These are phyloP conservation scores for Pangasius larnaudii DNA, from an alignment of 2,797 vertebrate genomes.

Conservation along the genomic window DNA sequence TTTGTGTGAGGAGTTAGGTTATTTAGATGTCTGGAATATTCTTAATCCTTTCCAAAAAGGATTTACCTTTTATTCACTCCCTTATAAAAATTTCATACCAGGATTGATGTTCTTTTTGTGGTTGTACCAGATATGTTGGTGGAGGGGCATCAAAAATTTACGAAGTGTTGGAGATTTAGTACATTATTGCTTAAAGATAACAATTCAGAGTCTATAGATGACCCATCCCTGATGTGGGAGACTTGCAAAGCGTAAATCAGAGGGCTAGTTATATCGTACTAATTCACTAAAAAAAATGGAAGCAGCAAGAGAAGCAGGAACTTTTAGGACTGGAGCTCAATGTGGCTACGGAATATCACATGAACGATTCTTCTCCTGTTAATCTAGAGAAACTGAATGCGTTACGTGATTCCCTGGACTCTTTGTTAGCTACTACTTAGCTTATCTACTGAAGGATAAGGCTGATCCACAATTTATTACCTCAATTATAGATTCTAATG, in stretches of 20 bases:
- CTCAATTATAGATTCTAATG: neutral
- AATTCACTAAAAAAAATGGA: neutral
- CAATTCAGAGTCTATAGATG: neutral
- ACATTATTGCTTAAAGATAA: constrained; percentile 14
- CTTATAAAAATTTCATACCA: too few species aligned
- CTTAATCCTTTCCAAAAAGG: neutral
- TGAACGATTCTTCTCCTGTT: neutral
- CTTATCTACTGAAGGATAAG: neutral
- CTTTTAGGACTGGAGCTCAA: neutral
- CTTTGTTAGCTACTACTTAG: neutral
- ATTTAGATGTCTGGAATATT: too few species aligned
- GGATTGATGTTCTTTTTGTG: too few species aligned
- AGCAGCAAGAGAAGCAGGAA: neutral
- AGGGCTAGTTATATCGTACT: constrained; percentile 10
- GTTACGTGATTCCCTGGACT: neutral
- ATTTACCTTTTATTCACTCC: neutral
- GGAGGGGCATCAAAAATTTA: neutral
- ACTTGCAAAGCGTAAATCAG: constrained; percentile 23
- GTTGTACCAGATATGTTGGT: neutral
- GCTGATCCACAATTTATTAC: neutral
- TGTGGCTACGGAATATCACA: neutral
- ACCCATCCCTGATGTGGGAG: neutral
- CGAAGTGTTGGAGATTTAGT: neutral
- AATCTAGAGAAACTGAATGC: neutral
- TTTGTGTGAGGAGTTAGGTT: neutral